Base-by-base conservation (phyloP, 2,113 vertebrate genomes). In the Synodontis membranacea region DNA sequence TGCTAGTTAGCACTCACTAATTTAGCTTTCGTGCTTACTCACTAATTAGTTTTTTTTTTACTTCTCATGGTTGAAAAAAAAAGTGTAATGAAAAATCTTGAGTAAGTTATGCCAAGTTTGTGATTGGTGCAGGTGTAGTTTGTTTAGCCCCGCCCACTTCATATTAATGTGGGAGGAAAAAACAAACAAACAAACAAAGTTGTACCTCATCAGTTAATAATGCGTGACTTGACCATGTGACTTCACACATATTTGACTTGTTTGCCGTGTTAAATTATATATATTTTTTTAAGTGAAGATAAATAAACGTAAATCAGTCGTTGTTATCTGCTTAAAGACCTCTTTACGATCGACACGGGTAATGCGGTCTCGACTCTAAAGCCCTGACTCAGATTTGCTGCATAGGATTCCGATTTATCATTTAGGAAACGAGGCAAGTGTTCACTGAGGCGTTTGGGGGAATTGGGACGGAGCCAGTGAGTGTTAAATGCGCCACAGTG, bases 401-500 rank as follows among this genome's bases (percentile, higher is more conserved):
- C 52, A n/a, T 31, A 10, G 3, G 52, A 74, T 44, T 37, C 48
- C 6, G 39, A 84, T 60, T 60, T 17, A 52, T 75, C 52, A n/a
- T 75, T 74, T 21, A n/a, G 50, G 31, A 19, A 84, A 72, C 7
- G 8, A 54, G 66, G 66, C 50, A 28, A 23, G 23, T 70, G 52
- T 75, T 56, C 39, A 56, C 9, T 60, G 54, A 68, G 81, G 81
- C 42, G 1, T 83, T 48, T 83, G 19, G 1, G 60, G 21, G 83
- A 44, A 46, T 60, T 76, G 52, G 70, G 39, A 72, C 28, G n/a
- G 19, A 54, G 85, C 50, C 81, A 83, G n/a, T 4, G 28, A 46
- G 42, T 66, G 60, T n/a, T 83, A 66, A 80, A 80, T 80, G 52
- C 48, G 14, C 78, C 78, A 80, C 12, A 80, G 78, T 80, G 78